phyloP scores from a whole-genome alignment of 2,113 vertebrate species.

The Rhombomys opimus region DNA sequence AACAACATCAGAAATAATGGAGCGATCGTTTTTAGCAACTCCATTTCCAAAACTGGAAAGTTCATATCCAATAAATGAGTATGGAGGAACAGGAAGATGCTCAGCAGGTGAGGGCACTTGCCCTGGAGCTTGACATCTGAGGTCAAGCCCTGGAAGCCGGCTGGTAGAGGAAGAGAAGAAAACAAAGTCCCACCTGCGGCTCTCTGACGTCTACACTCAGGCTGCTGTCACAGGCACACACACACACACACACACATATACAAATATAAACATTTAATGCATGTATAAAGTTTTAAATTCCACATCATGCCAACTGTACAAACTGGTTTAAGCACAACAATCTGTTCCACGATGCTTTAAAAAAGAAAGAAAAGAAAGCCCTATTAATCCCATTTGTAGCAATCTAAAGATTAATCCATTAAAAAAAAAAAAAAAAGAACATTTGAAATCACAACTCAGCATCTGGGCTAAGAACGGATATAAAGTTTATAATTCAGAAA shows the following conservation, averaged over 20 bases:
- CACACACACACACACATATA: not conserved
- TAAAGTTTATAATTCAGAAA: not conserved
- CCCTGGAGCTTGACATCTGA: not conserved
- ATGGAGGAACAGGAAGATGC: not conserved
- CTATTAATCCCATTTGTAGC: not conserved
- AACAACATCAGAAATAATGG: not conserved
- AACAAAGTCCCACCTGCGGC: no score
- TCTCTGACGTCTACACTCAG: not conserved
- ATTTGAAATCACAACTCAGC: not conserved
- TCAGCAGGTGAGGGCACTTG: not conserved
- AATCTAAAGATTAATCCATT: constrained; percentile 37
- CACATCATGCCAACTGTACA: not conserved
- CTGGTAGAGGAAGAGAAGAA: not conserved
- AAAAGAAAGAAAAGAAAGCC: not conserved
- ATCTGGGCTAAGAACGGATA: not conserved
- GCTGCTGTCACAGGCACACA: not conserved
- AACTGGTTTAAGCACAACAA: not conserved
- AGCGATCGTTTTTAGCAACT: not conserved
- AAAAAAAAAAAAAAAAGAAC: not conserved
- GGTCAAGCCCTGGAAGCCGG: not conserved
- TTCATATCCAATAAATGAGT: not conserved
- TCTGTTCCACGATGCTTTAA: not conserved
- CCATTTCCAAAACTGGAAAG: not conserved
- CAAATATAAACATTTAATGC: not conserved
- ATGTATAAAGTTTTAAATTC: not conserved